Evolutionary conservation across 2,888 invertebrate species (phyloP).

Genomic region (Diploptera punctata): DNA sequence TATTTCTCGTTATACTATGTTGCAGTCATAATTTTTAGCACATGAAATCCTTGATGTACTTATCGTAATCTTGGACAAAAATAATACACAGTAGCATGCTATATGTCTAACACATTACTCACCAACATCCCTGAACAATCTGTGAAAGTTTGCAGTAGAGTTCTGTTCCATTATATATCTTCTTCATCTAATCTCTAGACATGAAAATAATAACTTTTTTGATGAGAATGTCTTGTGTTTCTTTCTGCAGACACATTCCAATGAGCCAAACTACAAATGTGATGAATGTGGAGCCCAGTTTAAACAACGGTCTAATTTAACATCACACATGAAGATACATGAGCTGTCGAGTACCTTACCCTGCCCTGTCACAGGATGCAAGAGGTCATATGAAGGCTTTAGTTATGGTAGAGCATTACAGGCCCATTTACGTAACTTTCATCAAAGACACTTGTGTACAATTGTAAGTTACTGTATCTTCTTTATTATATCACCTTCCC

Average conservation of each 20-base stretch:
- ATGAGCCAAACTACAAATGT: constrained; percentile 21
- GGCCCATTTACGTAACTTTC: neutral
- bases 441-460: neutral
- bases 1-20: too few species aligned
- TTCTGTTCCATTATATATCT: too few species aligned
- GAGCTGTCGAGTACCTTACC: neutral
- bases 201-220: too few species aligned
- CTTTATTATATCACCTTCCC: too few species aligned
- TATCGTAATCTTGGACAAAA: too few species aligned
- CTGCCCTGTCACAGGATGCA: neutral
- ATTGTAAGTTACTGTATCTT: constrained; percentile 10
- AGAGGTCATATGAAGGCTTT: constrained; percentile 3
- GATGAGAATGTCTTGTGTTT: neutral
- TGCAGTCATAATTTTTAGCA: too few species aligned
- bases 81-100: too few species aligned
- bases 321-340: constrained; percentile 22
- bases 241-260: constrained; percentile 25
- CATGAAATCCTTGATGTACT: too few species aligned
- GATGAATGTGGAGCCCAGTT: constrained; percentile 21
- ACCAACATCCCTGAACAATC: too few species aligned
- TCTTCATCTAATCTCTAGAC: too few species aligned
- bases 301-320: constrained; percentile 20
- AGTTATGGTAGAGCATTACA: neutral
- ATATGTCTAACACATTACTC: too few species aligned
- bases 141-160: too few species aligned